Evolutionary conservation across 2,888 invertebrate species (phyloP).

Genomic region (Tenthredo livida): DNA sequence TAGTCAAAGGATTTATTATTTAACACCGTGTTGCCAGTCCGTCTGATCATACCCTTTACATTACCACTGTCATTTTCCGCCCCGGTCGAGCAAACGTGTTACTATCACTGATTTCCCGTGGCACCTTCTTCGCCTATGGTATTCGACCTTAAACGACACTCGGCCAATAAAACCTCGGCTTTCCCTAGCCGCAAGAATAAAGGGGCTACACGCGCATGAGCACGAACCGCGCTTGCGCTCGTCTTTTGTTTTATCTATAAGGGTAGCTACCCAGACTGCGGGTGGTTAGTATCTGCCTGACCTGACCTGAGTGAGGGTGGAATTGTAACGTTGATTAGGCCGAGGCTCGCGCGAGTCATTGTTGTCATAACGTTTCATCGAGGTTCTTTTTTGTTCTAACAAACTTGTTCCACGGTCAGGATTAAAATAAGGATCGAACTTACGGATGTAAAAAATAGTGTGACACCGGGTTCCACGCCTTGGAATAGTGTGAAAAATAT

Average conservation of each 20-base stretch:
- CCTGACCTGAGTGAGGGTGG: slow-evolving; percentile 52
- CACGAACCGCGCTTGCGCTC: slow-evolving; percentile 61
- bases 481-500: slow-evolving; percentile 32
- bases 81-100: slow-evolving; percentile 18
- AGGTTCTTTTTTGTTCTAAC: background rate
- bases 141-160: slow-evolving; percentile 9
- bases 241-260: slow-evolving; percentile 67
- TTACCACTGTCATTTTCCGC: slow-evolving; percentile 45
- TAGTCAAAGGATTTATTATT: slow-evolving; percentile 34
- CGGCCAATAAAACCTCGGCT: slow-evolving; percentile 25
- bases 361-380: slow-evolving; percentile 28
- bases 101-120: slow-evolving; percentile 44
- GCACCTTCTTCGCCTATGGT: slow-evolving; percentile 31
- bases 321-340: background rate
- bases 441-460: slow-evolving; percentile 19
- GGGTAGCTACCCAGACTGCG: slow-evolving; percentile 66
- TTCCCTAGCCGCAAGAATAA: background rate
- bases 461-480: slow-evolving; percentile 13
- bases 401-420: background rate
- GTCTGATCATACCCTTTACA: slow-evolving; percentile 40
- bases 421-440: background rate
- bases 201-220: slow-evolving; percentile 59
- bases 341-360: slow-evolving; percentile 34
- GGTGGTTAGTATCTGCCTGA: slow-evolving; percentile 69
- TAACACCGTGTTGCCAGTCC: slow-evolving; percentile 16